phyloP scores from a whole-genome alignment of 1,140 invertebrate genomes.

The Thereuonema tuberculata region DNA sequence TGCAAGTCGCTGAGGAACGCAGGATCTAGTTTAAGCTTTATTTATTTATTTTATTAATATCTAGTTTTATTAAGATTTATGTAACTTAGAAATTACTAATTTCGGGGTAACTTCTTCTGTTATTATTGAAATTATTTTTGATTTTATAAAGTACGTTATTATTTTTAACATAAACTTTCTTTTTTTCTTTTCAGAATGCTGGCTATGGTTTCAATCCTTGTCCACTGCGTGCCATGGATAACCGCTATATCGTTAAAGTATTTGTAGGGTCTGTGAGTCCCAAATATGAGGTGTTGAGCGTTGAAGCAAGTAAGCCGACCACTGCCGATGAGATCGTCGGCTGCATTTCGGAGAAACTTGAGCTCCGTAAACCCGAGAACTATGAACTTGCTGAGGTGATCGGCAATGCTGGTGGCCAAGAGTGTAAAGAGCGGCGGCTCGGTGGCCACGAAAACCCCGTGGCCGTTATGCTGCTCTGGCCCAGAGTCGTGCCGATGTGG shows the following conservation, averaged over 20 bases:
- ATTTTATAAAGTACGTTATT: too few relatives aligned
- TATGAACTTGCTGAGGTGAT: conserved; percentile 85
- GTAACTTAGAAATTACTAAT: too few relatives aligned
- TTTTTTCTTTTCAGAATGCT: too few relatives aligned
- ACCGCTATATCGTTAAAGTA: conserved; percentile 51
- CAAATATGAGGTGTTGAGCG: conserved; percentile 76
- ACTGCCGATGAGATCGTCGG: conserved; percentile 75
- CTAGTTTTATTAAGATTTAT: too few relatives aligned
- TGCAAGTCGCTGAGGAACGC: too few relatives aligned
- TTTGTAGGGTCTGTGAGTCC: conserved; percentile 77
- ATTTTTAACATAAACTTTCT: too few relatives aligned
- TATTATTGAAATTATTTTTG: too few relatives aligned
- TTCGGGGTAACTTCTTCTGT: too few relatives aligned
- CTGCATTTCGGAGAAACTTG: conserved; percentile 64
- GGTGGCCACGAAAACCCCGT: conserved; percentile 76
- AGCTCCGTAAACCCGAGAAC: conserved; percentile 47
- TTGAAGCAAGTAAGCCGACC: conserved; percentile 83
- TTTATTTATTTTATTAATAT: too few relatives aligned
- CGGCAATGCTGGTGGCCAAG: conserved; percentile 61
- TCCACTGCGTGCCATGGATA: too few relatives aligned
- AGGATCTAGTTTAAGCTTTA: too few relatives aligned
- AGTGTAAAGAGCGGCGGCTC: conserved; percentile 83
- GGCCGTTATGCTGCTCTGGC: conserved; percentile 84
- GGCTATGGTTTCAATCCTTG: too few relatives aligned
- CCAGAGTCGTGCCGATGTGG: conserved; percentile 38